phyloP scores from a whole-genome alignment of 2,888 invertebrate genomes.

The Psylliodes chrysocephalus region DNA sequence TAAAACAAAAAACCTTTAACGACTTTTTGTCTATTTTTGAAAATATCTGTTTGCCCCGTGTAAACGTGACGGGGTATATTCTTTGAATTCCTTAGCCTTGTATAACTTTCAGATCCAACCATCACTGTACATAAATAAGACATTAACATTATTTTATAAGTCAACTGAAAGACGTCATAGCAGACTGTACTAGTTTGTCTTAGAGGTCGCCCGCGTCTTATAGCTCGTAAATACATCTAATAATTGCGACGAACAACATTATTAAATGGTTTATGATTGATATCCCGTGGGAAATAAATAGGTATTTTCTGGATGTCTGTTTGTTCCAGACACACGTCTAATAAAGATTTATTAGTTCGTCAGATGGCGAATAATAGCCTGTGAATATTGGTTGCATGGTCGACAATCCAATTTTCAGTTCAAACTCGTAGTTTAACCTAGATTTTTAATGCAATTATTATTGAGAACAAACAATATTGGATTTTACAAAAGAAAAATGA shows the following conservation, averaged over 20 bases:
- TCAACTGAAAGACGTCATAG: too few species aligned
- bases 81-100: too few species aligned
- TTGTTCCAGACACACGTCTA: slow-evolving; percentile 23
- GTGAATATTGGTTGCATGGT: slow-evolving; percentile 17
- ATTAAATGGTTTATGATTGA: slow-evolving; percentile 32
- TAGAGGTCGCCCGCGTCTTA: not conserved
- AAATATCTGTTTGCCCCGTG: too few species aligned
- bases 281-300: slow-evolving; percentile 31
- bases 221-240: not conserved
- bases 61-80: too few species aligned
- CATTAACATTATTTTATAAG: too few species aligned
- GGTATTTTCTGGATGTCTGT: slow-evolving; percentile 28
- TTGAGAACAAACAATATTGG: too few species aligned
- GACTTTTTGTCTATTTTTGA: too few species aligned
- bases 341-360: slow-evolving; percentile 25
- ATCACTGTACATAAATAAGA: too few species aligned
- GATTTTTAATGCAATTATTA: slow-evolving; percentile 8
- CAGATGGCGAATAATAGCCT: slow-evolving; percentile 13
- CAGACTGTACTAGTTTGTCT: too few species aligned
- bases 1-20: too few species aligned
- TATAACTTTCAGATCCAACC: too few species aligned
- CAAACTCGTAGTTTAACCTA: not conserved
- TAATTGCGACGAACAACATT: slow-evolving; percentile 23
- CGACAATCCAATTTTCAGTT: not conserved
- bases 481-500: too few species aligned